phyloP scores from a whole-genome alignment of 2,797 vertebrate species.

The Sebastes hubbsi region DNA sequence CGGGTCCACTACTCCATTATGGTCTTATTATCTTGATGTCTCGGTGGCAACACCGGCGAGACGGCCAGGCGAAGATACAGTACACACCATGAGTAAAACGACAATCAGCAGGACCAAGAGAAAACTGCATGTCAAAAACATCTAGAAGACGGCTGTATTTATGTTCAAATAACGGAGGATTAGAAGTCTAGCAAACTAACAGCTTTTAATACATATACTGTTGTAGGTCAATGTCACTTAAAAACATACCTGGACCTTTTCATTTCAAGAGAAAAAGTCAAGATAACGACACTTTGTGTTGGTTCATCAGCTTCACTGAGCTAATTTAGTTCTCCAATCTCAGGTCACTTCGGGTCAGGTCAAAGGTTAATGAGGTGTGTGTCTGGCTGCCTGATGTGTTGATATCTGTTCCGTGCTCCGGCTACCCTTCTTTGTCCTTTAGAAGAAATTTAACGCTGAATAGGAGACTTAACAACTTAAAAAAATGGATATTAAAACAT shows the following conservation, averaged over 20 bases:
- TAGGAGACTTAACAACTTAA: background rate
- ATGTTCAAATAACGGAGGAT: too few species aligned
- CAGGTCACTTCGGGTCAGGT: background rate
- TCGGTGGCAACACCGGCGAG: constrained; percentile 16
- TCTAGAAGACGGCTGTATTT: background rate
- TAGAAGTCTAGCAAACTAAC: too few species aligned
- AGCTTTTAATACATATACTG: too few species aligned
- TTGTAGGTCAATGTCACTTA: background rate
- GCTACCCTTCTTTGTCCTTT: background rate
- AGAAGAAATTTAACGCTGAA: background rate
- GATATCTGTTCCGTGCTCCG: too few species aligned
- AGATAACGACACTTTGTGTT: background rate
- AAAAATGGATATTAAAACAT: background rate
- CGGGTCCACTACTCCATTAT: constrained; percentile 20
- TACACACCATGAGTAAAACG: background rate
- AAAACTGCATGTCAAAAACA: background rate
- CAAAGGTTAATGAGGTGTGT: constrained; percentile 34
- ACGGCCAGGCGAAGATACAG: background rate
- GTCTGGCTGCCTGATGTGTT: background rate
- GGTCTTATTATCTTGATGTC: constrained; percentile 31
- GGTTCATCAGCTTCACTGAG: background rate
- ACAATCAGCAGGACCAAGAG: background rate
- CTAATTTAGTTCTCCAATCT: background rate
- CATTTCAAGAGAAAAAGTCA: background rate
- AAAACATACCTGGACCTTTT: background rate